phyloP scores from a whole-genome alignment of 2,113 vertebrate genomes.

The Brachionichthys hirsutus region DNA sequence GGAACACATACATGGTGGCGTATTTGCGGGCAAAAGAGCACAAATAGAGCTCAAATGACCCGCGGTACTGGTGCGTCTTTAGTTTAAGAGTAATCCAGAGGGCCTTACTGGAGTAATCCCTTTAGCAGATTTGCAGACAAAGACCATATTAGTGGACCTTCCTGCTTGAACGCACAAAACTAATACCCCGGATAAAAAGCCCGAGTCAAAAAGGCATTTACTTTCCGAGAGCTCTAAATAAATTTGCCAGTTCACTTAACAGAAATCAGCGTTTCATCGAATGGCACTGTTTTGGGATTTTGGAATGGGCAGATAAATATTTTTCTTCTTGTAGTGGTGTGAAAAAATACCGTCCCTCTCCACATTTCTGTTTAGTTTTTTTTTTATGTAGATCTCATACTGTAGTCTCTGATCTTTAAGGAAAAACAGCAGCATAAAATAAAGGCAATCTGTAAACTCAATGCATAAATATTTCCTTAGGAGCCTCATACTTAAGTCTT shows the following conservation, averaged over 20 bases:
- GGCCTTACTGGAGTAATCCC: slow-evolving; percentile 13
- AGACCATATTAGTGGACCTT: slow-evolving; percentile 29
- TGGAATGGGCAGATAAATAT: neutral
- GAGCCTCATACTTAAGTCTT: too few species aligned
- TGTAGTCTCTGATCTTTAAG: too few species aligned
- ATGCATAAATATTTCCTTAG: too few species aligned
- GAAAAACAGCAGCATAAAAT: too few species aligned
- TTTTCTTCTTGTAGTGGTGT: too few species aligned
- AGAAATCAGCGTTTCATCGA: neutral
- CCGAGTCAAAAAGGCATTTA: slow-evolving; percentile 1
- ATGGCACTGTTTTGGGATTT: slow-evolving; percentile 7
- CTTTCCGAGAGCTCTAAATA: slow-evolving; percentile 5
- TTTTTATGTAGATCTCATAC: too few species aligned
- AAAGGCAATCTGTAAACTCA: too few species aligned
- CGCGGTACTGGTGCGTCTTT: slow-evolving; percentile 17
- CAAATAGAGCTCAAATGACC: neutral
- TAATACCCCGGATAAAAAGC: slow-evolving; percentile 9
- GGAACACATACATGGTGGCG: neutral
- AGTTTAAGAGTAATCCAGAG: slow-evolving; percentile 5
- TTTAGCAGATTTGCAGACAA: slow-evolving; percentile 15
- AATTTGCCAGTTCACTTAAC: slow-evolving; percentile 6
- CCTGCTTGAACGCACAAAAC: slow-evolving; percentile 15
- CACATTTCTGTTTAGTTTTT: too few species aligned
- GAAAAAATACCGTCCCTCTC: too few species aligned
- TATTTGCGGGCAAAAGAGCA: slow-evolving; percentile 2